Percentiles rank a stretch among this genome's conserved stretches.
Conservation (phyloP, 2,113 vertebrate species). For the Cyphomyrus discorhynchus region DNA sequence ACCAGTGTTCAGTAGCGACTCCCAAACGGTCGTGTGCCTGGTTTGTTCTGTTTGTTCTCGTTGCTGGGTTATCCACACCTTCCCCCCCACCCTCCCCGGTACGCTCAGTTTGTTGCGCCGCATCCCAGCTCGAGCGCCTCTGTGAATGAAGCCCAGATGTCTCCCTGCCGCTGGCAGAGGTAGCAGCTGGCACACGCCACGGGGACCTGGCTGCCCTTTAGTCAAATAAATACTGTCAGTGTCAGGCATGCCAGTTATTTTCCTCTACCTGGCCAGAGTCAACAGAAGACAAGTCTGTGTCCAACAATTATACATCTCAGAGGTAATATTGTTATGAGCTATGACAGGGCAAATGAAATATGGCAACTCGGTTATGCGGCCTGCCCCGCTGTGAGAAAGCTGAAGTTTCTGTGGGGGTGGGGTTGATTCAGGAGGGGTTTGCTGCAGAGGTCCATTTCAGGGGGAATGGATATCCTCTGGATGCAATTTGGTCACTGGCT, state of each 20-base stretch:
- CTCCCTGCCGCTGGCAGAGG: conserved; percentile 40
- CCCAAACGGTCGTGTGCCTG: conserved; percentile 26
- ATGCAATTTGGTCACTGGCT: conserved; percentile 26
- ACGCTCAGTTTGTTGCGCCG: conserved; percentile 47
- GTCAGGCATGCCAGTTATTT: conserved; percentile 46
- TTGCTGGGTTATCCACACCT: conserved; percentile 23
- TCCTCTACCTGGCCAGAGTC: conserved; percentile 45
- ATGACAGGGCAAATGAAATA: conserved; percentile 49
- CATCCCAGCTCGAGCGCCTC: conserved; percentile 47
- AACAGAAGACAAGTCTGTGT: conserved; percentile 41
- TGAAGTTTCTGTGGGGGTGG: background rate
- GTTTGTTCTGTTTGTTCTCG: conserved; percentile 41
- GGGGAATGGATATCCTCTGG: conserved; percentile 34
- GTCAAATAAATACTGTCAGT: conserved; percentile 48
- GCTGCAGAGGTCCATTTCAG: conserved; percentile 34
- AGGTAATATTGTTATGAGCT: conserved; percentile 51
- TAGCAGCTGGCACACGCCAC: conserved; percentile 35
- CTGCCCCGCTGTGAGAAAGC: conserved; percentile 32
- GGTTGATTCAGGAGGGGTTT: background rate
- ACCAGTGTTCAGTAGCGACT: background rate
- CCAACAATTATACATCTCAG: conserved; percentile 53
- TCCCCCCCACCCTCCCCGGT: conserved; percentile 33
- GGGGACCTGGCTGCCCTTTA: conserved; percentile 35
- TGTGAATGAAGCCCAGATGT: conserved; percentile 58
- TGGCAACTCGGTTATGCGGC: conserved; percentile 40